Percentiles rank a stretch among this genome's conserved stretches.
phyloP scores from a whole-genome alignment of 1,140 invertebrate genomes.

The Helicorthomorpha holstii region DNA sequence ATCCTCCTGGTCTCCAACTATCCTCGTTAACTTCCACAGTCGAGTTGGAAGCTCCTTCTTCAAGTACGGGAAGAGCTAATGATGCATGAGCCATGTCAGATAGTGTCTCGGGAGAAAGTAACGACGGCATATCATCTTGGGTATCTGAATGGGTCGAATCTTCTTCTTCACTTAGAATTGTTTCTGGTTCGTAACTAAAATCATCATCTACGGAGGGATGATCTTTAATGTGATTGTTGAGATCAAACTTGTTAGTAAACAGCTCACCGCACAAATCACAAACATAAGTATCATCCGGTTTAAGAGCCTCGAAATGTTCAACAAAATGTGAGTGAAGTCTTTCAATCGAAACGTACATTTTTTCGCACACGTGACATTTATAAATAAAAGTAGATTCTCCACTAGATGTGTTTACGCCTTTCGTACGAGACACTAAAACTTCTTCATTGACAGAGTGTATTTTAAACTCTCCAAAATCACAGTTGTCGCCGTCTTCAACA shows the following conservation, averaged over 20 bases:
- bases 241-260: constrained; percentile 21
- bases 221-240: constrained; percentile 20
- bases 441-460: too few species aligned
- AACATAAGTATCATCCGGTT: constrained; percentile 20
- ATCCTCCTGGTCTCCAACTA: too few species aligned
- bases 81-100: neutral
- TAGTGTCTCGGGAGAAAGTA: neutral
- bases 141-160: neutral
- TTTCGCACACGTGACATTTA: constrained; percentile 30
- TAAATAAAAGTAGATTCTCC: constrained; percentile 26
- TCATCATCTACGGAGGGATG: neutral
- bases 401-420: constrained; percentile 24
- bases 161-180: neutral
- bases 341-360: constrained; percentile 23
- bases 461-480: too few species aligned
- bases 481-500: too few species aligned
- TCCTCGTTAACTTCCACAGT: too few species aligned
- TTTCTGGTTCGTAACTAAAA: neutral
- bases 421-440: constrained; percentile 24
- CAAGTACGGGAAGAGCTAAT: neutral
- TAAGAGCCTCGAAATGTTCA: constrained; percentile 20
- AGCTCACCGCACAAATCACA: constrained; percentile 23
- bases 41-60: too few species aligned
- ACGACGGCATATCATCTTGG: neutral
- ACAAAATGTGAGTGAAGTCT: constrained; percentile 26